Evolutionary conservation across 2,113 vertebrate genomes (phyloP).

Genomic region (Lanius collurio): DNA sequence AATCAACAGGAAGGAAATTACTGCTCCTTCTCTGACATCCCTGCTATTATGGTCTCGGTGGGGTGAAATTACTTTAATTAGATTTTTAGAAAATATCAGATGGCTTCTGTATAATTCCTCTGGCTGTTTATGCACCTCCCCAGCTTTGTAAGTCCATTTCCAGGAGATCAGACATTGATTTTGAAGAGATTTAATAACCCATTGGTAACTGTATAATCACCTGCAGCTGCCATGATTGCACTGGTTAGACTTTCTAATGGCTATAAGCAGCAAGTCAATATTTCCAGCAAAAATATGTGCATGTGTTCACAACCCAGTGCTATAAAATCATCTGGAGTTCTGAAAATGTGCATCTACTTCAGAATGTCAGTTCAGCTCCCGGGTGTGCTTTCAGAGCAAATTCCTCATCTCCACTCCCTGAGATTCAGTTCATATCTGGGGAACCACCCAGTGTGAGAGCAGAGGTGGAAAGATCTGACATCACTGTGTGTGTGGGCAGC

Average conservation of each 20-base stretch:
- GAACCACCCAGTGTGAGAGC: neutral
- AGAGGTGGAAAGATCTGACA: neutral
- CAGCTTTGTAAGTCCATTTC: conserved; percentile 19
- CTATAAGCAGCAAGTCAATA: neutral
- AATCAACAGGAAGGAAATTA: conserved; percentile 37
- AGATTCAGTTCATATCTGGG: neutral
- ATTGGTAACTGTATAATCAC: neutral
- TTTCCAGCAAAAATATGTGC: neutral
- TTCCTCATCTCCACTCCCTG: neutral
- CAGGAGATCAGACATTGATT: conserved; percentile 29
- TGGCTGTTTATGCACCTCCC: neutral
- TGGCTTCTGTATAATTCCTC: neutral
- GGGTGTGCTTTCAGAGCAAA: neutral
- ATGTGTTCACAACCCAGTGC: neutral
- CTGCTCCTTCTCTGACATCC: neutral
- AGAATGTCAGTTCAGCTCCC: neutral
- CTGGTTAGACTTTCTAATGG: neutral
- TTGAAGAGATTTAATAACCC: conserved; percentile 35
- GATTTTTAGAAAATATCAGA: neutral
- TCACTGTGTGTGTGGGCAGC: neutral
- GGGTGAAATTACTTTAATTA: conserved; percentile 50
- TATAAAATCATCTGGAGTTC: neutral
- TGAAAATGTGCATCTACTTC: neutral
- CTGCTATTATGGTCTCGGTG: neutral
- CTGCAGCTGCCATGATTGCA: neutral